phyloP scores from a whole-genome alignment of 1,140 invertebrate genomes.

The Eumeta japonica region DNA sequence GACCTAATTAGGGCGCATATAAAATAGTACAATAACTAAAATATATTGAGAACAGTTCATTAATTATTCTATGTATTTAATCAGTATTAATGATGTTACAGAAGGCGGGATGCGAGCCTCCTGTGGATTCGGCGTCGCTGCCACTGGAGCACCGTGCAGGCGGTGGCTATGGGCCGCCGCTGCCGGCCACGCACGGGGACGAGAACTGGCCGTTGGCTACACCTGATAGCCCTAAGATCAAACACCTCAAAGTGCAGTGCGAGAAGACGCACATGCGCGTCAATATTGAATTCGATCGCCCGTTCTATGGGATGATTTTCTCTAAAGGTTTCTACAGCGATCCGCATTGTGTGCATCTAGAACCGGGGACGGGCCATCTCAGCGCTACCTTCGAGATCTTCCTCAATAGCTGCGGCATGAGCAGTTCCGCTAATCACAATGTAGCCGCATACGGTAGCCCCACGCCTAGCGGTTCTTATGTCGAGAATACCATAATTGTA shows the following conservation, averaged over 20 bases:
- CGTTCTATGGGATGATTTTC: slow-evolving; percentile 95
- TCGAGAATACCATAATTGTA: slow-evolving; percentile 93
- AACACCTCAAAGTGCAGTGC: slow-evolving; percentile 89
- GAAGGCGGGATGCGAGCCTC: slow-evolving; percentile 72
- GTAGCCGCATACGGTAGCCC: slow-evolving; percentile 76
- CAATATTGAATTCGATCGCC: slow-evolving; percentile 90
- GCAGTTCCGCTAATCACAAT: slow-evolving; percentile 81
- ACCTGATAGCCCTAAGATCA: slow-evolving; percentile 87
- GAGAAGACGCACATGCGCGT: slow-evolving; percentile 95
- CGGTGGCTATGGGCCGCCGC: slow-evolving; percentile 68
- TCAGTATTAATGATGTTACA: slow-evolving; percentile 31
- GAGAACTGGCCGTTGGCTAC: slow-evolving; percentile 82
- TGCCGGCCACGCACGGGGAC: slow-evolving; percentile 60
- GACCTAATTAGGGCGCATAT: too few species aligned
- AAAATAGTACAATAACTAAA: too few species aligned
- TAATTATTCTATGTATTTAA: slow-evolving; percentile 7
- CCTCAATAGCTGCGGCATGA: slow-evolving; percentile 88
- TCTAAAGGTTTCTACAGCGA: slow-evolving; percentile 91
- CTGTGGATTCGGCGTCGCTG: slow-evolving; percentile 74
- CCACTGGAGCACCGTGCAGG: slow-evolving; percentile 74
- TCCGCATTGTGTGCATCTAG: slow-evolving; percentile 85
- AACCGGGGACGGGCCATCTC: slow-evolving; percentile 83
- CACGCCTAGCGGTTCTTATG: slow-evolving; percentile 86
- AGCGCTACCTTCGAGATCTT: slow-evolving; percentile 91
- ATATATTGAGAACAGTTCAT: too few species aligned